Evolutionary conservation across 2,888 invertebrate genomes (phyloP), one percentile per base, ranked within the genome.

Genomic region (Mesoligia furuncula): DNA sequence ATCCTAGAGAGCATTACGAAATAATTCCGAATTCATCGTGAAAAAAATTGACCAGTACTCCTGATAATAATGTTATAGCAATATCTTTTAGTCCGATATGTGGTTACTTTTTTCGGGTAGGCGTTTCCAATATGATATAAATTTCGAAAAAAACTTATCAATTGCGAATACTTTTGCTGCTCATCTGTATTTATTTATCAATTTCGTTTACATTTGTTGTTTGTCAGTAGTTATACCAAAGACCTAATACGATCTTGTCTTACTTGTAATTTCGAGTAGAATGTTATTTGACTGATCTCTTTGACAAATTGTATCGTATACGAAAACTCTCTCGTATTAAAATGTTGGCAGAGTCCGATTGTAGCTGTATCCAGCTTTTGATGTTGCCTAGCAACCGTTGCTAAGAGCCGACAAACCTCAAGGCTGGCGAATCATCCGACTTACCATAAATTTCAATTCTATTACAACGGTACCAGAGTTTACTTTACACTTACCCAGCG

Each of bases 361-460:
- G 51, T 74, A 64, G 39, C 59, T 62, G 31, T 20, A 73, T 42
- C 62, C 73, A 77, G 80, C 75, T 85, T 72, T 57, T 36, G 61
- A 13, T 20, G 91, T 91, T 86, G 86, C 93, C 78, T 88, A 85
- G 93, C 91, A 88, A 92, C 90, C 39, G 91, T 91, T 89, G 89
- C 89, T 87, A 89, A 78, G 87, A 79, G 80, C 70, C 70, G 71
- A 69, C 69, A 78, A 87, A 85, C 77, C 71, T 84, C 87, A 81
- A 75, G 87, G 85, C 67, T 81, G 59, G 27, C n/a, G 61, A 73
- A 75, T 75, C 77, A 77, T 79, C 54, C 59, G 69, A 45, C 65
- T 69, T 77, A 75, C 54, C 48, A 17, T 36, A 65, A 78, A 39
- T 68, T 45, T 73, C 27, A 74, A 71, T 75, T 70, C 71, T 83